Percentiles rank a stretch among this genome's conserved stretches.
Conservation (phyloP, 2,113 vertebrate genomes). For the Cynopterus brachyotis region DNA sequence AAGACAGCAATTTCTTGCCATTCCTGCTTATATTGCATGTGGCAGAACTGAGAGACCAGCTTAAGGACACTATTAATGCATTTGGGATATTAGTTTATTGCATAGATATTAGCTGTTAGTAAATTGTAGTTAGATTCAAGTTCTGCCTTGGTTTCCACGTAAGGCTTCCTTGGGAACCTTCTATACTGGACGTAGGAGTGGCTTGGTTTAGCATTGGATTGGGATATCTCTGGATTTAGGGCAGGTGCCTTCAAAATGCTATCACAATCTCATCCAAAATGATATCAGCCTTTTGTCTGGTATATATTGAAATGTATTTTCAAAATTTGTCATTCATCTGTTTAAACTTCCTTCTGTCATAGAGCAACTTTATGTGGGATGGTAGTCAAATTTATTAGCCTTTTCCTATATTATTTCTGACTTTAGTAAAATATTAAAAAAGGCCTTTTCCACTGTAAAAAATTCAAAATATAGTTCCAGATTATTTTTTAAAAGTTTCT, state of each 20-base stretch:
- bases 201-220: background rate
- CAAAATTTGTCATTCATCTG: background rate
- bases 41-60: background rate
- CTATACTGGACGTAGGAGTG: background rate
- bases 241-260: background rate
- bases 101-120: background rate
- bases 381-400: background rate
- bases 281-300: background rate
- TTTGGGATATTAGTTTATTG: background rate
- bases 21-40: background rate
- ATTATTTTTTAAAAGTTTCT: background rate
- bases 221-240: background rate
- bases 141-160: background rate
- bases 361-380: background rate
- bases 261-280: background rate
- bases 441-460: background rate
- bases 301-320: background rate
- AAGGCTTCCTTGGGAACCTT: background rate
- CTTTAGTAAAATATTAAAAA: background rate
- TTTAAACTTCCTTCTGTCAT: background rate
- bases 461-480: background rate
- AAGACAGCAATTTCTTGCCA: background rate
- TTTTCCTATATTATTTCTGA: slow-evolving; percentile 4
- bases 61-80: background rate
- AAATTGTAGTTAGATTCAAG: background rate